phyloP scores from a whole-genome alignment of 2,888 invertebrate species.

The Bhutanitis thaidina region DNA sequence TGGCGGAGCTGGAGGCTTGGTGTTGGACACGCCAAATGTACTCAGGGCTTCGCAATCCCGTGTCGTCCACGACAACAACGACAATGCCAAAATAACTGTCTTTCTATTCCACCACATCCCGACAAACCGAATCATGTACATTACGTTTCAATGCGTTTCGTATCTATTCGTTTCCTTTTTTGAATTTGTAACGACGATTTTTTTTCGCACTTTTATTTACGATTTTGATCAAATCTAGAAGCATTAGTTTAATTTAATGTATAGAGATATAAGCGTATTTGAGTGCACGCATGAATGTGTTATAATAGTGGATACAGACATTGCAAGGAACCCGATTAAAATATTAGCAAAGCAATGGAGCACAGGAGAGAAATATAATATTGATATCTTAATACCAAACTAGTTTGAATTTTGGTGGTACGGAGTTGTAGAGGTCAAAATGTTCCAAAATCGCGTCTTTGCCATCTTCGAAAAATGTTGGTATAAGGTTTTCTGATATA shows the following conservation, averaged over 20 bases:
- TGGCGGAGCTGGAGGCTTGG: constrained; percentile 78
- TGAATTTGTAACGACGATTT: constrained; percentile 37
- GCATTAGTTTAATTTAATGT: neutral
- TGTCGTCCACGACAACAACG: constrained; percentile 54
- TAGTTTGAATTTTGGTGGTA: too few species aligned
- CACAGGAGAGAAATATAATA: too few species aligned
- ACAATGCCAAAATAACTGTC: constrained; percentile 52
- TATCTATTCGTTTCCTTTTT: constrained; percentile 23
- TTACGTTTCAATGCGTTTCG: constrained; percentile 23
- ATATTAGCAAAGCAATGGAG: too few species aligned
- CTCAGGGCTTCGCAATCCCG: constrained; percentile 81
- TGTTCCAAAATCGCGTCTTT: too few species aligned
- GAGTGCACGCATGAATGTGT: too few species aligned
- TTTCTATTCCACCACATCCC: constrained; percentile 58
- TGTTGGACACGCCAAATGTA: constrained; percentile 84
- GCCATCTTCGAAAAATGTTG: too few species aligned
- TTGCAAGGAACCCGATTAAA: too few species aligned
- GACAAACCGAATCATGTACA: constrained; percentile 39
- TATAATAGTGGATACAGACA: too few species aligned
- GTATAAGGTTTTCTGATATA: too few species aligned
- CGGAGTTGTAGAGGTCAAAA: too few species aligned
- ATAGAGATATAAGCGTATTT: too few species aligned
- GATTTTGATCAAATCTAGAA: neutral
- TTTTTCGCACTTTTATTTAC: neutral
- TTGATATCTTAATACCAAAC: too few species aligned